Base-by-base conservation (phyloP, 1,140 invertebrate genomes). In the Procambarus virginalis region DNA sequence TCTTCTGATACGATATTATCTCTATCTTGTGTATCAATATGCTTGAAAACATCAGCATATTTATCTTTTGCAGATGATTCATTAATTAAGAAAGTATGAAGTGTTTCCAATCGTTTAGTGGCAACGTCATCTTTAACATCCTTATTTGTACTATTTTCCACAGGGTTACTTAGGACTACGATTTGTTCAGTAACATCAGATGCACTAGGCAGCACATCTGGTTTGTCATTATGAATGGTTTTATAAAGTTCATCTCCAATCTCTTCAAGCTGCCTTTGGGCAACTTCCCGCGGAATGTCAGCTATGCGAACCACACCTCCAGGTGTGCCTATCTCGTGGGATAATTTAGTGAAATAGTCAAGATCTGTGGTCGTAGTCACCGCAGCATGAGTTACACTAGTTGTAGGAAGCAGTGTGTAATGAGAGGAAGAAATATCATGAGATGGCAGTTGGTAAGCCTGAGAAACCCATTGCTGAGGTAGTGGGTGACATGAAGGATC, bases 241-340 rank as follows among this genome's bases (percentile, higher is more conserved):
- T 51, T 58, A 58, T 85, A 22, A 8, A 80, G 55, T 2, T 85
- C 84, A 85, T 85, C 49, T 45, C 51, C 17, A 80, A 85, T 77
- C 14, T 55, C 73, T 77, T 55, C 51, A 46, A 85, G 55, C 9
- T 60, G 49, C 73, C 51, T 12, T 10, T 77, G n/a, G 34, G 75
- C 73, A 58, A 76, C 46, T 22, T 77, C 84, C 2, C 14, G 49
- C 46, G 84, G 84, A 77, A 60, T 77, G 34, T 85, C 73, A 58
- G 77, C 73, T 34, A 55, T 60, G 46, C 77, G 73, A 51, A 60
- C 70, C 17, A 77, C 46, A 17, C n/a, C 34, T 34, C 49, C 20
- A 22, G n/a, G 14, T 12, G 73, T 3, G 51, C 46, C 51, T 51
- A 10, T 55, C 3, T 49, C 46, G 12, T 22, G 46, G 17, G 48